Conservation (phyloP, 2,797 vertebrate genomes). For the Chelonia mydas region DNA sequence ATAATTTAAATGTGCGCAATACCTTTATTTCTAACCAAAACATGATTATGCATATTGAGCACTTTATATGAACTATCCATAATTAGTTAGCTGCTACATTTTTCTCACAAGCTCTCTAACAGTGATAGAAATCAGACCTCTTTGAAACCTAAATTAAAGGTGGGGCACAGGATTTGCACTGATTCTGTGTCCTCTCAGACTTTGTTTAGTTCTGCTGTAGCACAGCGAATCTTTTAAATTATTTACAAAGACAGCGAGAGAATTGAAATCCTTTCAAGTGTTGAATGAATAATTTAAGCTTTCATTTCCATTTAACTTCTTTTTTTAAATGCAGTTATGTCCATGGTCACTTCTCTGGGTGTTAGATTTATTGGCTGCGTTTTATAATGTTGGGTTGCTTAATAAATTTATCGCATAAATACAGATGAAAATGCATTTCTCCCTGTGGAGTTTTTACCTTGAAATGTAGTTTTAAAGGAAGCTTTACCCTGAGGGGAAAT, state of each 20-base stretch:
- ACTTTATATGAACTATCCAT: not conserved
- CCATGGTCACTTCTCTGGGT: not conserved
- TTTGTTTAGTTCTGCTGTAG: not conserved
- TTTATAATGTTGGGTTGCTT: not conserved
- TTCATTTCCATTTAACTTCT: slow-evolving; percentile 19
- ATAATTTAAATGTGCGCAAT: not conserved
- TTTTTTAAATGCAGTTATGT: not conserved
- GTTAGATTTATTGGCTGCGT: not conserved
- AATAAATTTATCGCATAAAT: not conserved
- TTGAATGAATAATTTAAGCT: slow-evolving; percentile 61
- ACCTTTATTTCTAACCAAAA: not conserved
- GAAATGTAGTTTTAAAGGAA: not conserved
- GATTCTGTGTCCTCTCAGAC: not conserved
- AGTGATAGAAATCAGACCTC: not conserved
- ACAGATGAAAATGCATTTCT: not conserved
- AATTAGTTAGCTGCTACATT: not conserved
- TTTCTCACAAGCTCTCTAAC: not conserved
- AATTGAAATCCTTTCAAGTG: not conserved
- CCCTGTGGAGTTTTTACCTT: not conserved
- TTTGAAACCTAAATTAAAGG: not conserved
- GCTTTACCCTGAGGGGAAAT: not conserved
- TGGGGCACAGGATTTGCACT: not conserved
- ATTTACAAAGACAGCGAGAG: slow-evolving; percentile 35
- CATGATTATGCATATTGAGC: not conserved
- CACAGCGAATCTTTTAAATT: not conserved